Evolutionary conservation across 2,113 vertebrate genomes (phyloP).

Genomic region (Colinus virginianus): DNA sequence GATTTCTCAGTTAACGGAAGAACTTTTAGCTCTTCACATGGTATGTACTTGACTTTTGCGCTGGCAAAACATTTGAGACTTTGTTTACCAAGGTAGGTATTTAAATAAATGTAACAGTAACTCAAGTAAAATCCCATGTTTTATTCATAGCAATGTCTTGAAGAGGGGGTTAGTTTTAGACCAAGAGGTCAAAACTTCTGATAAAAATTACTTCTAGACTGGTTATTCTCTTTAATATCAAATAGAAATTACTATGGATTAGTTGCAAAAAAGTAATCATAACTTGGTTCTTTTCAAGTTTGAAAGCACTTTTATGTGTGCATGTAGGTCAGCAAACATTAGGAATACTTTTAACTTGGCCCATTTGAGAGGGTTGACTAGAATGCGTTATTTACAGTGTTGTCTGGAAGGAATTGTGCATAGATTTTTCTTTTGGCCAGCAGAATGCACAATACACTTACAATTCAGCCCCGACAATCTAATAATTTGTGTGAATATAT

Average conservation of each 20-base stretch:
- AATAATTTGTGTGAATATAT: background rate
- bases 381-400: background rate
- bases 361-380: background rate
- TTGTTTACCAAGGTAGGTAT: background rate
- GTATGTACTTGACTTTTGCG: slow-evolving; percentile 71
- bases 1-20: slow-evolving; percentile 87
- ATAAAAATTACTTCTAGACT: background rate
- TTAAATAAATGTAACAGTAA: background rate
- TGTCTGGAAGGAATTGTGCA: background rate
- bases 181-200: background rate
- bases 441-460: no score
- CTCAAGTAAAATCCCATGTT: background rate
- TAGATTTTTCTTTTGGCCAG: background rate
- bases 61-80: background rate
- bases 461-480: background rate
- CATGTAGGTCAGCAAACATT: background rate
- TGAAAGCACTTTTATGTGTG: no score
- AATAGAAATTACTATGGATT: background rate
- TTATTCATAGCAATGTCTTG: background rate
- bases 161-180: background rate
- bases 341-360: background rate
- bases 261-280: background rate
- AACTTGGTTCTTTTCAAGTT: background rate
- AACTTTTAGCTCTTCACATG: slow-evolving; percentile 89
- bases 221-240: background rate